A percentile compares a stretch with the other conserved stretches of the same genome.
phyloP scores from a whole-genome alignment of 2,888 invertebrate species.

The Ectemnius continuus region DNA sequence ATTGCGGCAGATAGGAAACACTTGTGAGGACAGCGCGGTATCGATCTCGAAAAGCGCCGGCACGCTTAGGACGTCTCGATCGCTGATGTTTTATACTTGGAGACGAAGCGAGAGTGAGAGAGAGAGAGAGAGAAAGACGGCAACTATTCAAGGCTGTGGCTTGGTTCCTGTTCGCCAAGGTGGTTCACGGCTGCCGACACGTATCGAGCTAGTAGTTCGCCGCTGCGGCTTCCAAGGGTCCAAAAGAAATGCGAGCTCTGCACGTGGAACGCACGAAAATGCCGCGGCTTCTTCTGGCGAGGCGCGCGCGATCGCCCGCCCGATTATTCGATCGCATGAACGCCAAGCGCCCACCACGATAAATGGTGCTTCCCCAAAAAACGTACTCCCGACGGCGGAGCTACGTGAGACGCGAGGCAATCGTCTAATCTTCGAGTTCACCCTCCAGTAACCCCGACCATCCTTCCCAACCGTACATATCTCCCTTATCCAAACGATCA shows the following conservation, averaged over 20 bases:
- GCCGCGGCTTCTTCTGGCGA: conserved; percentile 54
- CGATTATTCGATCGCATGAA: conserved; percentile 36
- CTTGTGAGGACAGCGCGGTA: conserved; percentile 19
- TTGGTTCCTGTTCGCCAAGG: not conserved
- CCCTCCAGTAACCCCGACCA: not conserved
- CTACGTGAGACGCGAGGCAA: conserved; percentile 66
- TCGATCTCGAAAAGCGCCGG: not conserved
- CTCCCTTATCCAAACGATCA: not conserved
- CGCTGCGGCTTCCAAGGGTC: conserved; percentile 42
- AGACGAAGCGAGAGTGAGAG: too few species aligned
- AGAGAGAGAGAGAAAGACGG: too few species aligned
- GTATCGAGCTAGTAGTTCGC: conserved; percentile 42
- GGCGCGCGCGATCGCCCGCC: conserved; percentile 15
- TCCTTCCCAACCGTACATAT: not conserved
- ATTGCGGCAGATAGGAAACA: conserved; percentile 1
- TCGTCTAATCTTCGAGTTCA: conserved; percentile 48
- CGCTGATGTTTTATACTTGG: not conserved
- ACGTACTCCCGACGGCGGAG: conserved; percentile 35
- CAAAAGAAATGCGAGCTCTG: conserved; percentile 55
- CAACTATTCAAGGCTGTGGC: not conserved
- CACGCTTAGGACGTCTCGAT: not conserved
- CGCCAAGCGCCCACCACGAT: conserved; percentile 30
- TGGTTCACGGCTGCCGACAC: conserved; percentile 50
- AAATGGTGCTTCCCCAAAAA: conserved; percentile 45
- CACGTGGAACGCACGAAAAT: conserved; percentile 61